These are phyloP conservation scores for Dermatemys mawii DNA, from an alignment of 2,113 vertebrate genomes.

Conservation along the genomic window DNA sequence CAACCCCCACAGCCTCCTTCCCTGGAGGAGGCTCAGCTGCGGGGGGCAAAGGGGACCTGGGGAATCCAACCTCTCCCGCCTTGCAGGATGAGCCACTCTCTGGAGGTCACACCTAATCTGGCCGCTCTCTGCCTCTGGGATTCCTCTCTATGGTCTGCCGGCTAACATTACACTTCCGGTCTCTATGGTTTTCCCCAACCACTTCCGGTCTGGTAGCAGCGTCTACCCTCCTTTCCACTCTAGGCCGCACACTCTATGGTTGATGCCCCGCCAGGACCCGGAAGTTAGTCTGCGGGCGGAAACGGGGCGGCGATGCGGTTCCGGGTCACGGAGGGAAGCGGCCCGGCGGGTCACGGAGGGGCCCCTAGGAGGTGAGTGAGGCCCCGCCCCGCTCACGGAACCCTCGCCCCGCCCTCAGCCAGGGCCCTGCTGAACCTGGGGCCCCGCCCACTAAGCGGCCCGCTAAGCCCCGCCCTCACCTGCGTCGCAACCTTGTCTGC, in stretches of 20 bases:
- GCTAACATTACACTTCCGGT: background rate
- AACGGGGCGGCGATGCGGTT: background rate
- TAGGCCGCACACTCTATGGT: background rate
- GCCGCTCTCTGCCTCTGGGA: background rate
- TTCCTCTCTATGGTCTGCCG: background rate
- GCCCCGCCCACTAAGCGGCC: background rate
- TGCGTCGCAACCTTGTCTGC: background rate
- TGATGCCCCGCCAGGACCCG: background rate
- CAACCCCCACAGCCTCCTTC: no score
- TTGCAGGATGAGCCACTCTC: background rate
- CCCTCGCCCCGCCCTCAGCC: no score
- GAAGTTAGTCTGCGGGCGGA: background rate
- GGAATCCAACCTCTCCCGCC: background rate
- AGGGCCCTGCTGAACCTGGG: no score
- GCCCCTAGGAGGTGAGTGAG: background rate
- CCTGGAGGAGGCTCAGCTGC: background rate
- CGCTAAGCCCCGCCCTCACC: fast-evolving
- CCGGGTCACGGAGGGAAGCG: background rate
- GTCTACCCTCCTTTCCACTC: background rate
- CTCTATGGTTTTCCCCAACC: background rate
- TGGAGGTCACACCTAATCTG: background rate
- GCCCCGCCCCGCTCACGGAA: background rate
- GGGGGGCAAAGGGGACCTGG: no score
- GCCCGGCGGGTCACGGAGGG: background rate
- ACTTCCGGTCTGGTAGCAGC: no score